Percentiles rank a stretch among this genome's conserved stretches.
phyloP scores from a whole-genome alignment of 2,888 invertebrate species.

The Limnephilus marmoratus region DNA sequence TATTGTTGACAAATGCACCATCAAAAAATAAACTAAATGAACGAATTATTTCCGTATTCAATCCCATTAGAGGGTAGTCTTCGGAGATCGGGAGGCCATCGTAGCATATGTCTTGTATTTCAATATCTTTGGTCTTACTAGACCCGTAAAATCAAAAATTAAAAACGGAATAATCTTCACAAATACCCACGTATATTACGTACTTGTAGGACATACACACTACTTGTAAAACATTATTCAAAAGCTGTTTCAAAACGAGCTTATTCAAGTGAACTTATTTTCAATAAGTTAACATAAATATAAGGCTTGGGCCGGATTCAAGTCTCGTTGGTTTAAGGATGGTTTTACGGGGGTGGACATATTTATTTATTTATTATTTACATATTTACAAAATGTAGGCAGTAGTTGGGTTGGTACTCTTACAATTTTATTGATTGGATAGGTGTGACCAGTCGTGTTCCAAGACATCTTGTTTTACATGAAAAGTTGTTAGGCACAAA shows the following conservation, averaged over 20 bases:
- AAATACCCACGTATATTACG: background rate
- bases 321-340: background rate
- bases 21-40: too few relatives aligned
- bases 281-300: conserved; percentile 2
- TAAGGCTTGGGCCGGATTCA: background rate
- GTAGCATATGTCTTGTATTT: too few relatives aligned
- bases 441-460: background rate
- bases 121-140: background rate
- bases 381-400: background rate
- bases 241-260: background rate
- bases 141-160: background rate
- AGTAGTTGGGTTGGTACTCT: background rate
- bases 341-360: background rate
- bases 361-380: background rate
- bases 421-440: background rate
- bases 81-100: too few relatives aligned
- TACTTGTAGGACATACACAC: background rate
- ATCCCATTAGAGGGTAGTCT: too few relatives aligned
- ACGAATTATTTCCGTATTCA: too few relatives aligned
- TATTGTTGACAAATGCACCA: too few relatives aligned
- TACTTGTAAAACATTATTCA: background rate
- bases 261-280: background rate
- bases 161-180: background rate
- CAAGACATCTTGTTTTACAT: background rate
- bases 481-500: background rate